phyloP scores from a whole-genome alignment of 2,888 invertebrate genomes.

The Caenorhabditis sp. region DNA sequence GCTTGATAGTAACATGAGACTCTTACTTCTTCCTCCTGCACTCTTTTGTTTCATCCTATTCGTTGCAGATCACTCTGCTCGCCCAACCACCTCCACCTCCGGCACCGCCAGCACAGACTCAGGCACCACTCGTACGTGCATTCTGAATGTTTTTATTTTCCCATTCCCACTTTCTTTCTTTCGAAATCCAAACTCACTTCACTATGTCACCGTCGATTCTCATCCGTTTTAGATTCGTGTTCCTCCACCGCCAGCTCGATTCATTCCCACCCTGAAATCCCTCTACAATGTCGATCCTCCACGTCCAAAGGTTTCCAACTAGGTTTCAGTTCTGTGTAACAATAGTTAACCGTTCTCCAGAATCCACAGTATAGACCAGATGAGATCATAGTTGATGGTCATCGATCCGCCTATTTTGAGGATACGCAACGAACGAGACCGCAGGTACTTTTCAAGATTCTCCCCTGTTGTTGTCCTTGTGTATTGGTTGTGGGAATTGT shows the following conservation, averaged over 20 bases:
- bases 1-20: not conserved
- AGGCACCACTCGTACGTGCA: conserved; percentile 56
- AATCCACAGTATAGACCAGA: conserved; percentile 67
- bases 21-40: not conserved
- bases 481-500: not conserved
- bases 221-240: conserved; percentile 62
- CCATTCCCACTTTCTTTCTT: not conserved
- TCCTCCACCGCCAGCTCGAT: conserved; percentile 64
- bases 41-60: conserved; percentile 6
- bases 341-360: conserved; percentile 44
- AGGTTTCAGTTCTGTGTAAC: not conserved
- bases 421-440: conserved; percentile 68
- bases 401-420: conserved; percentile 69
- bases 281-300: conserved; percentile 52
- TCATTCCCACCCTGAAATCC: conserved; percentile 53
- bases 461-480: conserved; percentile 25
- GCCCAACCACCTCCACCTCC: conserved; percentile 70
- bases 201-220: conserved; percentile 31
- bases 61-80: conserved; percentile 67
- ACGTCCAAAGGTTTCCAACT: conserved; percentile 38
- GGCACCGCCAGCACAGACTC: conserved; percentile 59
- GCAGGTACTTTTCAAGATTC: conserved; percentile 34
- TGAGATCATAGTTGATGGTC: conserved; percentile 68
- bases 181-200: not conserved
- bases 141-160: conserved; percentile 2